Evolutionary conservation across 2,888 invertebrate genomes (phyloP).

Genomic region (Chouioia cunea): DNA sequence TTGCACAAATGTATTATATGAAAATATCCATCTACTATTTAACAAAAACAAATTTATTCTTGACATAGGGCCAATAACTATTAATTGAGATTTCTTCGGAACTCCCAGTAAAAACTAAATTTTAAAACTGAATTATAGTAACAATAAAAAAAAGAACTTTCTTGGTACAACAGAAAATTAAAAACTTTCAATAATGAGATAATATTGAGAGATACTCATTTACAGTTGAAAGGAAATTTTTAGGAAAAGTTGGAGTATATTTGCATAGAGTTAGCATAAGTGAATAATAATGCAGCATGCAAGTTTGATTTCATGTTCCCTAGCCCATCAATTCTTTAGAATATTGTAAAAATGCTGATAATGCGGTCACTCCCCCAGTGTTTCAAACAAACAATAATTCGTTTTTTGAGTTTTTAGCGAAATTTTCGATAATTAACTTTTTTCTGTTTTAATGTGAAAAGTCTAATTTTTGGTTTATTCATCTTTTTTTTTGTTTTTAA

Average conservation of each 20-base stretch:
- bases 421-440: constrained; percentile 7
- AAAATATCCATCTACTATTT: constrained; percentile 27
- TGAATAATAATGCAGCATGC: constrained; percentile 53
- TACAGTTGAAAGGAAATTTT: constrained; percentile 32
- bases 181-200: constrained; percentile 27
- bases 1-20: constrained; percentile 35
- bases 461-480: constrained; percentile 1
- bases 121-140: constrained; percentile 19
- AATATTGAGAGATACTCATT: constrained; percentile 28
- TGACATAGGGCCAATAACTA: neutral
- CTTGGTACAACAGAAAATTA: constrained; percentile 35
- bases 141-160: constrained; percentile 16
- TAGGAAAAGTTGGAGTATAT: constrained; percentile 46
- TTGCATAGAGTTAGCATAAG: constrained; percentile 52
- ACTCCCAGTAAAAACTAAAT: constrained; percentile 28
- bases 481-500: constrained; percentile 24
- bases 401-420: too few relatives aligned
- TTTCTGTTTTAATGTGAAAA: constrained; percentile 20
- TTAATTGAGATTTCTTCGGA: constrained; percentile 34
- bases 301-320: constrained; percentile 43
- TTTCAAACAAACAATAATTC: neutral
- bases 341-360: constrained; percentile 24
- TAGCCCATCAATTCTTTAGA: constrained; percentile 25
- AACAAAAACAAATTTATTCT: too few relatives aligned
- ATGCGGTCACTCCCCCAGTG: constrained; percentile 28